Conservation (phyloP, 1,140 invertebrate species). For the Lucilia cuprina region DNA sequence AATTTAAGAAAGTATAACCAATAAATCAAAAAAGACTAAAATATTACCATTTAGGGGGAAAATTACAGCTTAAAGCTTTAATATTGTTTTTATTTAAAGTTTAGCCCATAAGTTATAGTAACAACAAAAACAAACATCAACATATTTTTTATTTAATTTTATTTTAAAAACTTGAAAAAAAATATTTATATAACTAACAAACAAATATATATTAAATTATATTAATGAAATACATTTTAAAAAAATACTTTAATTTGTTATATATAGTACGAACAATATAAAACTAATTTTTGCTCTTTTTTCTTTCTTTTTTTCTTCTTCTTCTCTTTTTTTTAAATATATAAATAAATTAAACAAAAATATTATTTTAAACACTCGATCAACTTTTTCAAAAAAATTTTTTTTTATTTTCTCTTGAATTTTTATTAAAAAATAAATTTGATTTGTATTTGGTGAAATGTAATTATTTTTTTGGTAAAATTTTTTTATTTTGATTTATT, state of each 20-base stretch:
- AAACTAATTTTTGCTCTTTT: constrained; percentile 62
- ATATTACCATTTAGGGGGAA: no score
- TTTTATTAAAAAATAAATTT: constrained; percentile 46
- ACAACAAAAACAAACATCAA: background rate
- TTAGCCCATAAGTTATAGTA: no score
- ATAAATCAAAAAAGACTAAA: no score
- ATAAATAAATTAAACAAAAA: background rate
- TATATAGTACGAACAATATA: constrained; percentile 28
- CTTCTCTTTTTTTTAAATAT: background rate
- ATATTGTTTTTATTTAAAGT: no score
- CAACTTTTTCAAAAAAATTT: constrained; percentile 35
- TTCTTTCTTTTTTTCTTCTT: constrained; percentile 57
- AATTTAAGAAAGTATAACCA: no score
- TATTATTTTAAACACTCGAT: background rate
- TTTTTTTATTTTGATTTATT: background rate
- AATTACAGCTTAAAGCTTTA: no score
- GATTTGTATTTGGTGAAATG: background rate
- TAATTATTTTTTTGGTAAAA: background rate
- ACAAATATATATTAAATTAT: background rate
- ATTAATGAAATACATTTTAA: background rate
- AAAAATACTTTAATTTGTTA: constrained; percentile 30
- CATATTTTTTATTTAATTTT: background rate
- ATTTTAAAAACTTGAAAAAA: background rate
- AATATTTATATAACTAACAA: constrained; percentile 11
- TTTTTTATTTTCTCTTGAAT: constrained; percentile 17